Evolutionary conservation across 2,888 invertebrate genomes (phyloP).

Genomic region (Hemicrepidius hirtus): DNA sequence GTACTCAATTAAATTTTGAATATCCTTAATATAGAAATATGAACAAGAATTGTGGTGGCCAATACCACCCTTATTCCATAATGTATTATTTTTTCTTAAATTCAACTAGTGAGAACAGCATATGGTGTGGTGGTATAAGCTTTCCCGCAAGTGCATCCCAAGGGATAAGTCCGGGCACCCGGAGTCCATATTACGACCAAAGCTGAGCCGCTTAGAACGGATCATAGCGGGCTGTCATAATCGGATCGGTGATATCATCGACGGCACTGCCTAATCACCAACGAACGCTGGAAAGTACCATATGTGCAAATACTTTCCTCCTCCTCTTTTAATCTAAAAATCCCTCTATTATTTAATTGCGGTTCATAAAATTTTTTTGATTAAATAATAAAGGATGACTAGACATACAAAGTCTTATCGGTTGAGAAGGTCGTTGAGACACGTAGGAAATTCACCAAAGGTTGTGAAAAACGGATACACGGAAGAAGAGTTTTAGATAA

Average conservation of each 20-base stretch:
- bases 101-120: slow-evolving; percentile 49
- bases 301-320: slow-evolving; percentile 17
- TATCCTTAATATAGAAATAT: no score
- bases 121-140: slow-evolving; percentile 57
- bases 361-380: not conserved
- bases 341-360: no score
- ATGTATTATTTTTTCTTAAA: slow-evolving; percentile 3
- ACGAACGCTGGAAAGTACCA: slow-evolving; percentile 34
- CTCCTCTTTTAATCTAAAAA: not conserved
- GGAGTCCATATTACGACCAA: slow-evolving; percentile 62
- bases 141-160: slow-evolving; percentile 56
- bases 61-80: no score
- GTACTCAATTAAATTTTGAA: no score
- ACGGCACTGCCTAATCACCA: slow-evolving; percentile 49
- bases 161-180: slow-evolving; percentile 56
- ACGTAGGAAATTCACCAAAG: not conserved
- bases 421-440: slow-evolving; percentile 2
- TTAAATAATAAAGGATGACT: no score
- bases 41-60: no score
- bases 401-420: not conserved
- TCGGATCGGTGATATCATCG: slow-evolving; percentile 60
- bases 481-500: slow-evolving; percentile 63
- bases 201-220: slow-evolving; percentile 62
- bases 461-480: slow-evolving; percentile 14
- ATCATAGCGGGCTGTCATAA: slow-evolving; percentile 59